Evolutionary conservation across 2,797 vertebrate species (phyloP).

Genomic region (Pangasius mekongensis): DNA sequence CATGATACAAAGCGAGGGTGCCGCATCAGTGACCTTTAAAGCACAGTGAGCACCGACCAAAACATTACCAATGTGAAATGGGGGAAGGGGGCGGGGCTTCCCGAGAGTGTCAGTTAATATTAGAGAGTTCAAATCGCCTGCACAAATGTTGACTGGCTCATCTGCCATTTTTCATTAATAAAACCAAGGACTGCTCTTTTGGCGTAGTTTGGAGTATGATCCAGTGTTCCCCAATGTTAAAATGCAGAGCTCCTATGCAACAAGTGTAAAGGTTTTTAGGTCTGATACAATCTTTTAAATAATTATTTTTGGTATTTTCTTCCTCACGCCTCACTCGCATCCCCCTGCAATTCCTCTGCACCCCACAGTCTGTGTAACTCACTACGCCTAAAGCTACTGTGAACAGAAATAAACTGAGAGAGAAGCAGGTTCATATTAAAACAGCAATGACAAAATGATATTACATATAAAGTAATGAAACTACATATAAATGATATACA

Average conservation of each 20-base stretch:
- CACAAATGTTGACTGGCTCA: neutral
- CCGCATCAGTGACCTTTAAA: too few relatives aligned
- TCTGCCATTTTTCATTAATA: neutral
- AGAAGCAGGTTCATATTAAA: neutral
- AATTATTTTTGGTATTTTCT: neutral
- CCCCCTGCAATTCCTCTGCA: neutral
- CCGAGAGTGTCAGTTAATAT: neutral
- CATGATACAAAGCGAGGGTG: too few relatives aligned
- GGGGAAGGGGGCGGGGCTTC: neutral
- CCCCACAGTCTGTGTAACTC: neutral
- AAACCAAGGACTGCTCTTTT: neutral
- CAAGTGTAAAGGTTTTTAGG: neutral
- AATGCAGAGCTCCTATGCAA: neutral
- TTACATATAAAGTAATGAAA: constrained; percentile 57
- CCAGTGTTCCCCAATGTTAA: neutral
- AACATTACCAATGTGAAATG: neutral
- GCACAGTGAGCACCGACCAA: too few relatives aligned
- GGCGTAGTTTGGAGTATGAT: neutral
- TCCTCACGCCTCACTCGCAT: neutral
- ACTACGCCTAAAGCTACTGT: neutral
- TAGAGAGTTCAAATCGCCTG: neutral
- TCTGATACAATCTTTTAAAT: neutral
- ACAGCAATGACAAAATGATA: neutral
- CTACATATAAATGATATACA: constrained; percentile 46
- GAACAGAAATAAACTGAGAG: neutral